A percentile compares a stretch with the other conserved stretches of the same genome.
These are phyloP conservation scores for Sylvicola cinctus DNA, from an alignment of 2,888 invertebrate species.

Conservation along the genomic window DNA sequence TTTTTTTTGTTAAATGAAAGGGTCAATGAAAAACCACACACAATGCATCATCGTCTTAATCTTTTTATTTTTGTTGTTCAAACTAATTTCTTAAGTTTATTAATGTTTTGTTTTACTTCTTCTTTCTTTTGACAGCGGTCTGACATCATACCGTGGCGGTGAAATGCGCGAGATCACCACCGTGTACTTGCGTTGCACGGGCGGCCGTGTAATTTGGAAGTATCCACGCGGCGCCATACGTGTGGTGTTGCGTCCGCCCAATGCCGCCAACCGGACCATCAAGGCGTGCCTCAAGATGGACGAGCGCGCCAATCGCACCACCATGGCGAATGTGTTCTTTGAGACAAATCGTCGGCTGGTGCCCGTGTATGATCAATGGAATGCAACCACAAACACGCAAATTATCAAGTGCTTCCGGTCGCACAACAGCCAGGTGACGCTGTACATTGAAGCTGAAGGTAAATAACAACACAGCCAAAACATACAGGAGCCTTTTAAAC, in stretches of 20 bases:
- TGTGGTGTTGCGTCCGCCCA: constrained; percentile 34
- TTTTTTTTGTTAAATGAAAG: not conserved
- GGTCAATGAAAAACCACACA: too few species aligned
- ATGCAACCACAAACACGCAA: too few species aligned
- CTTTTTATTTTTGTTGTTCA: too few species aligned
- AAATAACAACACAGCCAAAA: too few species aligned
- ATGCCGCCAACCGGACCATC: constrained; percentile 38
- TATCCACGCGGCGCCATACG: constrained; percentile 55
- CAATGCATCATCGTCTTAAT: too few species aligned
- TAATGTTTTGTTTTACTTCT: not conserved
- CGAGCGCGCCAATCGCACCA: constrained; percentile 2
- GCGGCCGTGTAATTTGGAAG: constrained; percentile 50
- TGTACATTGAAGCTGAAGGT: constrained; percentile 37
- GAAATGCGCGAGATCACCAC: constrained; percentile 42
- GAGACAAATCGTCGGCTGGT: constrained; percentile 39
- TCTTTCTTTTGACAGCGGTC: constrained; percentile 28
- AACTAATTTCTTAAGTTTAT: not conserved
- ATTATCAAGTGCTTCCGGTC: constrained; percentile 39
- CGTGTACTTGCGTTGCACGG: constrained; percentile 52
- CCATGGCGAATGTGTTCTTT: constrained; percentile 32
- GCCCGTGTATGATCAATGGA: constrained; percentile 30
- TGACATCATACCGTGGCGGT: constrained; percentile 16
- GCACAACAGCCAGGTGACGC: constrained; percentile 37
- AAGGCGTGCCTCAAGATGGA: constrained; percentile 35
- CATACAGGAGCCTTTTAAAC: too few species aligned